Base-by-base conservation (phyloP, 2,888 invertebrate genomes). In the Dorcus hopei region DNA sequence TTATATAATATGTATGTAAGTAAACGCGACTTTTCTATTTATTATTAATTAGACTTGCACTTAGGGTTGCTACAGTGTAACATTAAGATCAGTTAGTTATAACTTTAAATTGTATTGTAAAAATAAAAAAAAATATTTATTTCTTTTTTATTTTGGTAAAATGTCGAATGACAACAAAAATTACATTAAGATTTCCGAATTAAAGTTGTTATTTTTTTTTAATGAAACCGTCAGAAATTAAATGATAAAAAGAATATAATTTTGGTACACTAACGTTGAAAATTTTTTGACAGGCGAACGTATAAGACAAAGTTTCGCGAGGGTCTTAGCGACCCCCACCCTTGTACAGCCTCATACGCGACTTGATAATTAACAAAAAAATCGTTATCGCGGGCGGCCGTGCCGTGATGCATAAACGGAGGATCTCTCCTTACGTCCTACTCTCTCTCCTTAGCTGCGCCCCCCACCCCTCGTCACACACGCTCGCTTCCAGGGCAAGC, bases 341-440 rank as follows among this genome's bases (percentile, higher is more conserved):
- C 57, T 53, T 65, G 60, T 67, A 61, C 67, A 70, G 71, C 70
- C 75, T 77, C 77, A 78, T 78, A 78, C 78, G 77, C 78, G 78
- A 78, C 76, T 78, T 78, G 78, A 78, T 78, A 78, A 78, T 78
- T 78, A 78, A 78, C 78, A 78, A 78, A 78, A 78, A 78, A 78
- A 78, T 78, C 78, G 78, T 78, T 78, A 78, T 78, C 78, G 78
- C 77, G 77, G 74, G 73, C 76, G 75, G 74, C 76, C 77, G 77
- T 77, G 74, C 72, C 68, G 68, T 70, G 71, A 72, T 72, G 74
- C 77, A 77, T 77, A 77, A 77, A 74, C 76, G 75, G 76, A 76
- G 77, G 74, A 75, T 75, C 74, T 75, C 72, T 73, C 74, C 74
- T 74, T 72, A 71, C 68, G 64, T 69, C 69, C 62, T 65, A 52